Conservation (phyloP, 2,113 vertebrate genomes). For the Nibea albiflora region DNA sequence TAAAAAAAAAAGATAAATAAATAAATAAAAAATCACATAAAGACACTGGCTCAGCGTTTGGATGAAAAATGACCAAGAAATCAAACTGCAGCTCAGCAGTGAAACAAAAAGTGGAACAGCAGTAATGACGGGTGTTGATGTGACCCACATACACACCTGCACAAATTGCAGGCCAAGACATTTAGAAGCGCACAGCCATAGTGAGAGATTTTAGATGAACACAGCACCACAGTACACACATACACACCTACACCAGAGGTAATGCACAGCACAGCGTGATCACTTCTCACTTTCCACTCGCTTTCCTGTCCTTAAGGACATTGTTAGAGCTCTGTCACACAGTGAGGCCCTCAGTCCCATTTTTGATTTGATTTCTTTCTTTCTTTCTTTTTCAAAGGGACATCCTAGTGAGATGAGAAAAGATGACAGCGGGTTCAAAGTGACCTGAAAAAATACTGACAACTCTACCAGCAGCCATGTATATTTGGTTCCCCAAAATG, state of each 20-base stretch:
- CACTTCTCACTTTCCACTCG: not conserved
- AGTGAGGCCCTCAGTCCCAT: constrained; percentile 13
- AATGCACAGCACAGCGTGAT: constrained; percentile 9
- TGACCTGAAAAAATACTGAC: constrained; percentile 17
- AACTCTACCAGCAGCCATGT: not conserved
- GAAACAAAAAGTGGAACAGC: constrained; percentile 21
- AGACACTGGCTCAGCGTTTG: constrained; percentile 12
- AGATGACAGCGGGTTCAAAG: constrained; percentile 1
- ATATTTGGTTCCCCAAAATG: constrained; percentile 10
- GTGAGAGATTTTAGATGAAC: not conserved
- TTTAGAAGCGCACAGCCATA: not conserved
- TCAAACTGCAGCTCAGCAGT: constrained; percentile 11
- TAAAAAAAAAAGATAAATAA: too few species aligned
- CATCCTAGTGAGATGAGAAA: constrained; percentile 18
- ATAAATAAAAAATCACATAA: not conserved
- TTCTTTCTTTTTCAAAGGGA: not conserved
- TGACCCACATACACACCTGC: constrained; percentile 45
- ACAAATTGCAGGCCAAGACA: constrained; percentile 8
- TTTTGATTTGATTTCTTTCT: not conserved
- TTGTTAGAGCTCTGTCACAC: constrained; percentile 30
- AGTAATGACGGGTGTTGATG: constrained; percentile 32
- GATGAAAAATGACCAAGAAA: constrained; percentile 46
- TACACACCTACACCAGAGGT: not conserved
- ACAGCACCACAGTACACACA: not conserved
- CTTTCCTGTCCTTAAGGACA: not conserved